These are phyloP conservation scores for Cephalotes varians DNA, from an alignment of 2,888 invertebrate species.

Conservation along the genomic window DNA sequence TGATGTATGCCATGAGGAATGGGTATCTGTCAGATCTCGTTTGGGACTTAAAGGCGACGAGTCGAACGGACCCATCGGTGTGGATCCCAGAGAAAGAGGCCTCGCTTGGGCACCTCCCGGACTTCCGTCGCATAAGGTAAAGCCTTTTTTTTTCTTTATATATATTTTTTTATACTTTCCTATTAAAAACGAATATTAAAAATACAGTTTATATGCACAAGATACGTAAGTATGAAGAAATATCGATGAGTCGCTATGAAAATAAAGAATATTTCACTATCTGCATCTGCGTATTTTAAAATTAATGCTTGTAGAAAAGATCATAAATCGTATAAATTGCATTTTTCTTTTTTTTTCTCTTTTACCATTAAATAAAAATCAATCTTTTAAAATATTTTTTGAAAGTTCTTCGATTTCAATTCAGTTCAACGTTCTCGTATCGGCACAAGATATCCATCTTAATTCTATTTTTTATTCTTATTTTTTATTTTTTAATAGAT, in stretches of 20 bases:
- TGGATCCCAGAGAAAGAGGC: constrained; percentile 89
- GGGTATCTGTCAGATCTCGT: constrained; percentile 92
- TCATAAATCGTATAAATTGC: neutral
- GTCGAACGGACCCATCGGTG: constrained; percentile 86
- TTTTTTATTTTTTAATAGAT: neutral
- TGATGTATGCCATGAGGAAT: constrained; percentile 95
- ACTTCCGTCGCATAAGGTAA: constrained; percentile 86
- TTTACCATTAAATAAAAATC: neutral
- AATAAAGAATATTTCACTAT: neutral
- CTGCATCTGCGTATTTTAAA: neutral
- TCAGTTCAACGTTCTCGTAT: neutral
- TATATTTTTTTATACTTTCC: neutral
- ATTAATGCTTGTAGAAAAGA: neutral
- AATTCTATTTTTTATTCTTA: neutral
- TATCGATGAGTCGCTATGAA: neutral
- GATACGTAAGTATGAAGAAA: neutral
- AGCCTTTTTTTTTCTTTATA: constrained; percentile 15
- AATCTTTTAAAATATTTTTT: neutral
- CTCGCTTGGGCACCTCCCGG: constrained; percentile 92
- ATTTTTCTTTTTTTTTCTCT: neutral
- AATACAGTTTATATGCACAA: neutral
- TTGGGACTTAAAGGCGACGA: constrained; percentile 89
- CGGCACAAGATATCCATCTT: neutral
- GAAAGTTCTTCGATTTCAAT: neutral
- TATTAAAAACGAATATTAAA: constrained; percentile 3